phyloP scores from a whole-genome alignment of 2,888 invertebrate species.

The Drosophila sordidula region DNA sequence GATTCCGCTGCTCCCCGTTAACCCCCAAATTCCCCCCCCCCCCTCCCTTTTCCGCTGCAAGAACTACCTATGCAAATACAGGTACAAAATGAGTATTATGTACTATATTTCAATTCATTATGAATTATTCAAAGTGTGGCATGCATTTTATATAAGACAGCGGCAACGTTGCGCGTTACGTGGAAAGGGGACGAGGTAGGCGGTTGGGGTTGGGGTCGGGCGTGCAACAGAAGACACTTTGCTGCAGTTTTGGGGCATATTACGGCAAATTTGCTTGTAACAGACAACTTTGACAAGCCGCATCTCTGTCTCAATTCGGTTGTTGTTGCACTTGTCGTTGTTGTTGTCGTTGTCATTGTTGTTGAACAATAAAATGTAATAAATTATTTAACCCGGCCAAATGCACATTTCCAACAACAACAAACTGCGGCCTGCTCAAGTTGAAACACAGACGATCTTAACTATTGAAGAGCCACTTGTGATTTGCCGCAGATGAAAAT shows the following conservation, averaged over 20 bases:
- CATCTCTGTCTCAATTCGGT: constrained; percentile 62
- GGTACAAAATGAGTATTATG: constrained; percentile 79
- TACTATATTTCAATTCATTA: constrained; percentile 73
- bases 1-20: neutral
- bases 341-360: constrained; percentile 16
- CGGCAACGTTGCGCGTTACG: constrained; percentile 36
- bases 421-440: constrained; percentile 22
- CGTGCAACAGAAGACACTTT: constrained; percentile 41
- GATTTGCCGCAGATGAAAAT: constrained; percentile 3
- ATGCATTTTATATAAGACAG: constrained; percentile 78
- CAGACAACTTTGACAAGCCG: constrained; percentile 69
- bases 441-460: neutral
- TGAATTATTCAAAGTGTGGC: constrained; percentile 78
- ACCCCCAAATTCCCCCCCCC: neutral
- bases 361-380: constrained; percentile 76
- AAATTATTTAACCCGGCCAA: constrained; percentile 73
- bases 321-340: constrained; percentile 1
- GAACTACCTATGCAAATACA: constrained; percentile 49
- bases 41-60: constrained; percentile 1
- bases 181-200: too few relatives aligned
- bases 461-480: constrained; percentile 10
- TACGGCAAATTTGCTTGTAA: constrained; percentile 42
- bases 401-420: constrained; percentile 57
- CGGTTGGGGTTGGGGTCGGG: neutral
- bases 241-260: constrained; percentile 35